phyloP scores from a whole-genome alignment of 2,797 vertebrate species.

The Chloroceryle amazona region DNA sequence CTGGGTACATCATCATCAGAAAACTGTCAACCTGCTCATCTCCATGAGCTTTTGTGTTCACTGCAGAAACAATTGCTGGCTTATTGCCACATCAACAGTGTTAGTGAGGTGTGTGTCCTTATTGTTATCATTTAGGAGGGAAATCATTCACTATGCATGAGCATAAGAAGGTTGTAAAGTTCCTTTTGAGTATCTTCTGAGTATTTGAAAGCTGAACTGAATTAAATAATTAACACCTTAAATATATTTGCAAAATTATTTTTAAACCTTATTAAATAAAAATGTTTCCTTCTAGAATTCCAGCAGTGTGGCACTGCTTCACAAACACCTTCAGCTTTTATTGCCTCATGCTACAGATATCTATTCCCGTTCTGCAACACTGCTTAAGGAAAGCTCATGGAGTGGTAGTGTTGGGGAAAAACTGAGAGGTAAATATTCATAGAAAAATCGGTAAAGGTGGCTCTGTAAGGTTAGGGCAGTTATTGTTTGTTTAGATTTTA shows the following conservation, averaged over 20 bases:
- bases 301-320: constrained; percentile 95
- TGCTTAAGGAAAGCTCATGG: constrained; percentile 95
- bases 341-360: constrained; percentile 96
- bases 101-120: constrained; percentile 87
- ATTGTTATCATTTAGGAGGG: neutral
- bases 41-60: constrained; percentile 96
- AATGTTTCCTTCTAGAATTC: constrained; percentile 85
- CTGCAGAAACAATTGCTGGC: constrained; percentile 96
- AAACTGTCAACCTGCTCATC: constrained; percentile 97
- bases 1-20: constrained; percentile 92
- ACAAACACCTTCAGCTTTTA: constrained; percentile 96
- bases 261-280: neutral
- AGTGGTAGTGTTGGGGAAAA: constrained; percentile 94
- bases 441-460: neutral
- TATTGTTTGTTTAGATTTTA: neutral
- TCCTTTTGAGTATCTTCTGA: neutral
- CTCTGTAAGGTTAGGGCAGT: neutral
- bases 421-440: constrained; percentile 86
- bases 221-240: neutral
- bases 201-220: neutral
- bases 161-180: neutral
- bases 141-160: neutral
- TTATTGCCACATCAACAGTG: constrained; percentile 94
- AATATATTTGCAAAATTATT: neutral
- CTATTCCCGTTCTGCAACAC: constrained; percentile 91